Conservation (phyloP, 2,113 vertebrate species). For the Gobio gobio region DNA sequence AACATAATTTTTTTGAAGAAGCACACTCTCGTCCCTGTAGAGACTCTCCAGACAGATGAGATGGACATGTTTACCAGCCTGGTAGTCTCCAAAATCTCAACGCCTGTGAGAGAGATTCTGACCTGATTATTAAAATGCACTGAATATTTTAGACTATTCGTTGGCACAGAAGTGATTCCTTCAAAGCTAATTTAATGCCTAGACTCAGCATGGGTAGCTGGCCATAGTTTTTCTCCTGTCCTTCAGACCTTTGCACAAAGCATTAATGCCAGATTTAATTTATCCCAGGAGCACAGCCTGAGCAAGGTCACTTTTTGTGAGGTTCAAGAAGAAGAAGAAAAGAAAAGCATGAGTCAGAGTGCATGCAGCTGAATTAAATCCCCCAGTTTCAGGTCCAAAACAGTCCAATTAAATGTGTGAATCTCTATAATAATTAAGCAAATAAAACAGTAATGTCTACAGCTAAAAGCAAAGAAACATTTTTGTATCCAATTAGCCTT, state of each 20-base stretch:
- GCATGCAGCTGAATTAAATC: background rate
- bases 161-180: background rate
- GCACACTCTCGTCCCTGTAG: background rate
- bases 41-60: conserved; percentile 7
- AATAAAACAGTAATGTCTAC: background rate
- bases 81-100: background rate
- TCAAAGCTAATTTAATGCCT: background rate
- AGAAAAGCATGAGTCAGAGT: background rate
- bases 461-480: background rate
- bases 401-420: background rate
- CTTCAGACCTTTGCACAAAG: background rate
- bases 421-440: background rate
- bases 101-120: background rate
- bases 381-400: background rate
- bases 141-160: background rate
- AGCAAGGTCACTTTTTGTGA: background rate
- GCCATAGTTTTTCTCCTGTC: background rate
- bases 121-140: background rate
- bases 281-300: background rate
- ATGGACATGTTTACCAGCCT: conserved; percentile 26
- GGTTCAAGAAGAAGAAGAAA: background rate
- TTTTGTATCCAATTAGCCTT: conserved; percentile 5
- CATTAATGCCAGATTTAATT: background rate
- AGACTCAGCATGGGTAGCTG: background rate
- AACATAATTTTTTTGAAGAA: background rate